Evolutionary conservation across 1,140 invertebrate species (phyloP).

Genomic region (Helicoverpa zea): DNA sequence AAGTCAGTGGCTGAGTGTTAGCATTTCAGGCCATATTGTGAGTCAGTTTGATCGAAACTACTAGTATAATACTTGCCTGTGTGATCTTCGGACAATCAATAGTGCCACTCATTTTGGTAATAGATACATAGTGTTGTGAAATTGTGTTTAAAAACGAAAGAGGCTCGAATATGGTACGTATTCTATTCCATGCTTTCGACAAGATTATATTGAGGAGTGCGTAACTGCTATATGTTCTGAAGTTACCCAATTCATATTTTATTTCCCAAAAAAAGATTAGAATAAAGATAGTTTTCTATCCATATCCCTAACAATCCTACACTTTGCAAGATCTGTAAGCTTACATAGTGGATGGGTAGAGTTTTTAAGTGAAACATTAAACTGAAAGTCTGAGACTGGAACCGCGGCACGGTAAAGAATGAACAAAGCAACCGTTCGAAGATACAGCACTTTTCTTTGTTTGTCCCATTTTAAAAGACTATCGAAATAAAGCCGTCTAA

Average conservation of each 20-base stretch:
- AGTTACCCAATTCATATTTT: too few relatives aligned
- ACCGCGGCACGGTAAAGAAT: background rate
- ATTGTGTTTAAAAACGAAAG: background rate
- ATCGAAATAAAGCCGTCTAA: background rate
- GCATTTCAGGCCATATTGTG: too few relatives aligned
- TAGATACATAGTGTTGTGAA: background rate
- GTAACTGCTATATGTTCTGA: too few relatives aligned
- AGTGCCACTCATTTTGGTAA: too few relatives aligned
- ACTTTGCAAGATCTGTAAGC: background rate
- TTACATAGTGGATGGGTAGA: background rate
- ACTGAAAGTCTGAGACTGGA: conserved; percentile 21
- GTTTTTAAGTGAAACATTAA: conserved; percentile 21
- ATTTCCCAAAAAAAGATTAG: background rate
- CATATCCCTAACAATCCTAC: background rate
- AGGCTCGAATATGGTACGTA: background rate
- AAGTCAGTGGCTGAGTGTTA: too few relatives aligned
- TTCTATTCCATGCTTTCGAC: too few relatives aligned
- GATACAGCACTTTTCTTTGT: conserved; percentile 7
- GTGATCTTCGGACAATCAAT: too few relatives aligned
- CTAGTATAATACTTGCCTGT: too few relatives aligned
- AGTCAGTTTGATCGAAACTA: too few relatives aligned
- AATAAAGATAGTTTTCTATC: background rate
- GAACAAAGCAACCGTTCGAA: conserved; percentile 8
- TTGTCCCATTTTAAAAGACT: background rate
- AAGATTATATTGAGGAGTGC: too few relatives aligned